Evolutionary conservation across 2,888 invertebrate genomes (phyloP).

Genomic region (Platycnemis pennipes): DNA sequence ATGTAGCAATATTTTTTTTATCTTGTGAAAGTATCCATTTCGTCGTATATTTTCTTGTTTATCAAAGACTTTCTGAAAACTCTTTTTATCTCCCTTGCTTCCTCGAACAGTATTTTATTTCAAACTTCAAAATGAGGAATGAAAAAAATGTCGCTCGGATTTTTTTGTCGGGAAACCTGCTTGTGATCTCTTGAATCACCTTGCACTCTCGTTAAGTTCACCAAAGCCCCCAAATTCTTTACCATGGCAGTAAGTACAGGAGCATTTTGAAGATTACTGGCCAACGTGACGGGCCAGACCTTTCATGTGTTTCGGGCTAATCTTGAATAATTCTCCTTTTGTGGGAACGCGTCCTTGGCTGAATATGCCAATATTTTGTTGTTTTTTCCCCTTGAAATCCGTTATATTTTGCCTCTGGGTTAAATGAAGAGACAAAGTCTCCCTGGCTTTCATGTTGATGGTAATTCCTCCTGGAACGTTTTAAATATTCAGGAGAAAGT

Average conservation of each 20-base stretch:
- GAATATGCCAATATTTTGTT: not conserved
- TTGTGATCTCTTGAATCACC: not conserved
- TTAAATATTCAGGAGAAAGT: constrained; percentile 16
- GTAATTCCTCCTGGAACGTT: not conserved
- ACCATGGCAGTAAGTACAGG: not conserved
- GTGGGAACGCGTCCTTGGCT: not conserved
- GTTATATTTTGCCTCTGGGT: not conserved
- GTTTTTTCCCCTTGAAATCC: not conserved
- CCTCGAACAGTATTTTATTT: not conserved
- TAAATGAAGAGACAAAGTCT: not conserved
- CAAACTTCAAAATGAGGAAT: not conserved
- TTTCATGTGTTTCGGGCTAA: not conserved
- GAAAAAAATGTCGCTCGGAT: not conserved
- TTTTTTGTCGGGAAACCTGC: not conserved
- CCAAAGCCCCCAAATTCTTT: not conserved
- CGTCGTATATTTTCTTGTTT: not conserved
- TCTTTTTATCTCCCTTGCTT: not conserved
- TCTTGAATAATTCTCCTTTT: not conserved
- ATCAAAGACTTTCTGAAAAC: not conserved
- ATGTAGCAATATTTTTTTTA: too few relatives aligned
- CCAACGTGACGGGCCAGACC: not conserved
- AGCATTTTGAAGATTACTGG: not conserved
- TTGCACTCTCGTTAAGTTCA: not conserved
- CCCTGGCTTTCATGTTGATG: not conserved
- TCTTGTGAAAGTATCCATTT: too few relatives aligned